Base-by-base conservation (phyloP, 2,113 vertebrate species). In the Xenopus laevis region DNA sequence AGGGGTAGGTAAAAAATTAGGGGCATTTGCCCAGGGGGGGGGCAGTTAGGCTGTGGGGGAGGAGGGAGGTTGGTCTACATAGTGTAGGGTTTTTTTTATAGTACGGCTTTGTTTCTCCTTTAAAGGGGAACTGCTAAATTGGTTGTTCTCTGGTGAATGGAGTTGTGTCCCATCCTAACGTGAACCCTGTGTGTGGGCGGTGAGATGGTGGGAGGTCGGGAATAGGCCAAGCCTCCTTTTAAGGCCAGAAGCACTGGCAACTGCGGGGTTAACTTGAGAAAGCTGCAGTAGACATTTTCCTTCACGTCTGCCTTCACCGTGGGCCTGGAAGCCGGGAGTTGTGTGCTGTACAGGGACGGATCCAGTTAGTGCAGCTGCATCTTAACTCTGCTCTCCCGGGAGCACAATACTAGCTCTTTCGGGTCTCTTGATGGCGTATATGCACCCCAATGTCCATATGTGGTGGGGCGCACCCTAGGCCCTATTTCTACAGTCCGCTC, bases 241-340 rank as follows among this genome's bases (percentile, higher is more conserved):
- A 81, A 78, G 45, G 71, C 82, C 65, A 52, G 78, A 59, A 81
- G 78, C 68, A 52, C 77, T 81, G 84, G 86, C 79, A 70, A 30
- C 27, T 85, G 87, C 93, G 79, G 93, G 95, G 95, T 96, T 96
- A 96, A 96, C 87, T 86, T 91, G 90, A 93, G 90, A 91, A 85
- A 93, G 91, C 91, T 86, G 83, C 91, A 91, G 93, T 92, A 93
- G 94, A 94, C 94, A 94, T 95, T 90, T 94, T 78, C 20, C 0
- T 33, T 20, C 23, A 10, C 27, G 20, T 46, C 45, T 16, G n/a
- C 50, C 16, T 60, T 10, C 27, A 10, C 63, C 58, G 62, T 30
- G 78, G 76, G 72, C 44, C 53, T 40, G 61, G 23, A 65, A 20
- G 72, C 66, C 55, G 44, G 72, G 57, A 47, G 23, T 13, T 33